phyloP scores from a whole-genome alignment of 1,140 invertebrate genomes.

The Eumaeus atala region DNA sequence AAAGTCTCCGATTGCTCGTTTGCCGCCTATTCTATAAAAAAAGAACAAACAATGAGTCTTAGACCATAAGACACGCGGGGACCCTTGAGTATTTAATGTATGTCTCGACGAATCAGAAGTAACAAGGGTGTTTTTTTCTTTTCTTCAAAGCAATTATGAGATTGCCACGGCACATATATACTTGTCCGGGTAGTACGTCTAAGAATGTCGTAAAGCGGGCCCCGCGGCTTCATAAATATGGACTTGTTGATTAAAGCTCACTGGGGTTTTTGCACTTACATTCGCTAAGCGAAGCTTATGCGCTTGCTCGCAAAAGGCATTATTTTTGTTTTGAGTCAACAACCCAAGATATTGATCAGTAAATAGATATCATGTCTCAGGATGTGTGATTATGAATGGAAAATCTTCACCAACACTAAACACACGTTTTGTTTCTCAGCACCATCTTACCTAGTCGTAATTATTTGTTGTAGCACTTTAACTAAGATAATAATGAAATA shows the following conservation, averaged over 20 bases:
- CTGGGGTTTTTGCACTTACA: constrained; percentile 36
- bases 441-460: no score
- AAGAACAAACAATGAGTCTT: neutral
- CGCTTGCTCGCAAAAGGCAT: neutral
- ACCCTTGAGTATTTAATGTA: constrained; percentile 20
- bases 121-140: constrained; percentile 17
- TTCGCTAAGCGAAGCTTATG: neutral
- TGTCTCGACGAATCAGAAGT: constrained; percentile 21
- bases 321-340: constrained; percentile 12
- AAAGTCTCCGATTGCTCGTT: no score
- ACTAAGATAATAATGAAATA: no score
- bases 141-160: constrained; percentile 31
- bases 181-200: constrained; percentile 26
- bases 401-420: no score
- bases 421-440: no score
- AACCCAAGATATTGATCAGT: neutral
- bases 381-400: no score
- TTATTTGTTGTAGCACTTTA: no score
- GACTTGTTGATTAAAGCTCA: constrained; percentile 49
- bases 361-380: no score
- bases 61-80: neutral
- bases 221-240: constrained; percentile 55
- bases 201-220: constrained; percentile 51
- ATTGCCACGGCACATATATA: constrained; percentile 27
- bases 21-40: no score